A percentile compares a stretch with the other conserved stretches of the same genome.
These are phyloP conservation scores for Triops longicaudatus DNA, from an alignment of 1,140 invertebrate genomes.

Conservation along the genomic window DNA sequence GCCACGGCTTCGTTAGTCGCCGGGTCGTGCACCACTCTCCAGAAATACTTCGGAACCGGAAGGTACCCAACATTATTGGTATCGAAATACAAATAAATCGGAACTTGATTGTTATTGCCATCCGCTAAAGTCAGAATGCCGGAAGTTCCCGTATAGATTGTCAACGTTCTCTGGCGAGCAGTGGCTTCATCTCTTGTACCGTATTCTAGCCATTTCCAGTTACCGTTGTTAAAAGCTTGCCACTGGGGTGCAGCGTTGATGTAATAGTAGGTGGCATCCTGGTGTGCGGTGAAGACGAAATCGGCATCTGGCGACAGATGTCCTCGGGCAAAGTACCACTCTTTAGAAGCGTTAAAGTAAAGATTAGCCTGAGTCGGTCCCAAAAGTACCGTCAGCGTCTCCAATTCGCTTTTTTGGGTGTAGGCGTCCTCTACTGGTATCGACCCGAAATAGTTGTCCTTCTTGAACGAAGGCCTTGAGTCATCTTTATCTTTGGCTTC, in stretches of 20 bases:
- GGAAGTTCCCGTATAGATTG: slow-evolving; percentile 24
- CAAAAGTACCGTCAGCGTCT: background rate
- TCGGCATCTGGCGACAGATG: slow-evolving; percentile 35
- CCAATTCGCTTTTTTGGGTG: slow-evolving; percentile 17
- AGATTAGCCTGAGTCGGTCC: slow-evolving; percentile 16
- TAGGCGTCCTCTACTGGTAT: slow-evolving; percentile 22
- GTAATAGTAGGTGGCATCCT: slow-evolving; percentile 35
- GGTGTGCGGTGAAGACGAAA: slow-evolving; percentile 32
- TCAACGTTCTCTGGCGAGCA: background rate
- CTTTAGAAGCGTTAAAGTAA: slow-evolving; percentile 24
- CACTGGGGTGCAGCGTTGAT: slow-evolving; percentile 35
- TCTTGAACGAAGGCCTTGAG: slow-evolving; percentile 24
- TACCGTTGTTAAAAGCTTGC: slow-evolving; percentile 35
- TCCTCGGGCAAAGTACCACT: slow-evolving; percentile 33
- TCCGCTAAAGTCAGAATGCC: slow-evolving; percentile 27
- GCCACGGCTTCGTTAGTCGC: slow-evolving; percentile 28
- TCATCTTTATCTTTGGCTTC: slow-evolving; percentile 24
- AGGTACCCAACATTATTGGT: slow-evolving; percentile 24
- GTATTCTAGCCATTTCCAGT: slow-evolving; percentile 32
- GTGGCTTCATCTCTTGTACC: slow-evolving; percentile 21
- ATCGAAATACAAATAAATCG: slow-evolving; percentile 25
- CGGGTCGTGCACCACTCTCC: slow-evolving; percentile 32
- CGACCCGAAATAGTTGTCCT: slow-evolving; percentile 23
- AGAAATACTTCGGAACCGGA: slow-evolving; percentile 30
- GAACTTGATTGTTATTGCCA: slow-evolving; percentile 20